Evolutionary conservation across 2,113 vertebrate genomes (phyloP), one percentile per base, ranked within the genome.

Genomic region (Actinemys pallida): DNA sequence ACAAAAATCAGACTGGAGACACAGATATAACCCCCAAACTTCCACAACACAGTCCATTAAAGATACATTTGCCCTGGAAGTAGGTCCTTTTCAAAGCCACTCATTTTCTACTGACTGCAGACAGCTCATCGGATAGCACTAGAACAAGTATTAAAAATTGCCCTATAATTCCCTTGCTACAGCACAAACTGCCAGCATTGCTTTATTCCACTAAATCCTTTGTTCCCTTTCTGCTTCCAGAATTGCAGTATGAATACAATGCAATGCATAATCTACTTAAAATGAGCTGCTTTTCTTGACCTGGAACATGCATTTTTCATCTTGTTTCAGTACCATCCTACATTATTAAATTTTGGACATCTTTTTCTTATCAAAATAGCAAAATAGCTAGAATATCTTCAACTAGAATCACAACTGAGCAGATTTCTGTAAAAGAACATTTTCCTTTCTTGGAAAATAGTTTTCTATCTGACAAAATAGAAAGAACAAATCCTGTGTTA

Each of bases 131-230:
- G 65, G 29, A 81, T 52, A 39, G 2, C 5, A 80, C 69, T 25
- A 90, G 42, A 76, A 11, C 4, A 85, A 86, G 3, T 62, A 81
- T 84, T 94, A 76, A 92, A 90, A 93, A 93, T 84, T 81, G 22
- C 1, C 8, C 27, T 7, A 80, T 25, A 86, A 56, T 8, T 13
- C 91, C 54, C 62, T 90, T 94, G 84, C 4, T 2, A 2, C 62
- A 8, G 27, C 52, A 39, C 1, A 92, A 92, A 16, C 11, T 56
- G n/a, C 27, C 94, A 57, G 7, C 22, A 4, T 35, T 93, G 72
- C 72, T 96, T 95, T 92, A n/a, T 84, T 94, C 25, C 87, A 16
- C 56, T 69, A 83, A 89, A 90, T 84, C 76, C 3, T 88, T 93
- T 65, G 1, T 4, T 93, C 9, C 0, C 35, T 90, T 92, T 90